phyloP scores from a whole-genome alignment of 2,113 vertebrate species.

The Nesoenas mayeri region DNA sequence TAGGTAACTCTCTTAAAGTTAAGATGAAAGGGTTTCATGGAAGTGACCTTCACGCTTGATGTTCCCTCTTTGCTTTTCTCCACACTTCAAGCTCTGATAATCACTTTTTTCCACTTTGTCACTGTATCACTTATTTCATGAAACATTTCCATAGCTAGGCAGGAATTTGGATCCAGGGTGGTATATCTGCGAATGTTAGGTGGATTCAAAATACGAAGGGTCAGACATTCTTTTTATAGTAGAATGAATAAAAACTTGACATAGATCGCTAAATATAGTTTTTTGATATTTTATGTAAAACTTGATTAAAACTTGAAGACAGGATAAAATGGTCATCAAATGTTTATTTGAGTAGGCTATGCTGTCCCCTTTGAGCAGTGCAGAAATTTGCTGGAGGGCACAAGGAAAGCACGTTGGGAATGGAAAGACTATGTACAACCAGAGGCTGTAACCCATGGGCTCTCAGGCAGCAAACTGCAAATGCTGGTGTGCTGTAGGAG shows the following conservation, averaged over 20 bases:
- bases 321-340: neutral
- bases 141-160: neutral
- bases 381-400: neutral
- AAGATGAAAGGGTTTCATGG: slow-evolving; percentile 22
- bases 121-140: neutral
- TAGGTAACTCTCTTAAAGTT: neutral
- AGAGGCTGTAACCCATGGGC: neutral
- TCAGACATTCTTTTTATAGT: neutral
- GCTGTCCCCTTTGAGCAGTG: neutral
- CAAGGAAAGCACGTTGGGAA: neutral
- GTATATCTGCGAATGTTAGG: neutral
- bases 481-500: neutral
- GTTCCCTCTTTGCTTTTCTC: neutral
- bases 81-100: neutral
- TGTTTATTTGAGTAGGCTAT: neutral
- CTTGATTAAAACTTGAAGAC: neutral
- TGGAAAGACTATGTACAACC: neutral
- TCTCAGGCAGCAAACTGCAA: neutral
- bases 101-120: neutral
- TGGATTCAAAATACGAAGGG: neutral
- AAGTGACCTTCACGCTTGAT: slow-evolving; percentile 7
- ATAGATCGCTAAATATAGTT: neutral
- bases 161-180: neutral
- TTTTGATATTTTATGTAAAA: neutral
- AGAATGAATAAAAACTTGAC: neutral